Evolutionary conservation across 2,797 vertebrate species (phyloP), one percentile per base, ranked within the genome.

Genomic region (Premnoplex brunnescens): DNA sequence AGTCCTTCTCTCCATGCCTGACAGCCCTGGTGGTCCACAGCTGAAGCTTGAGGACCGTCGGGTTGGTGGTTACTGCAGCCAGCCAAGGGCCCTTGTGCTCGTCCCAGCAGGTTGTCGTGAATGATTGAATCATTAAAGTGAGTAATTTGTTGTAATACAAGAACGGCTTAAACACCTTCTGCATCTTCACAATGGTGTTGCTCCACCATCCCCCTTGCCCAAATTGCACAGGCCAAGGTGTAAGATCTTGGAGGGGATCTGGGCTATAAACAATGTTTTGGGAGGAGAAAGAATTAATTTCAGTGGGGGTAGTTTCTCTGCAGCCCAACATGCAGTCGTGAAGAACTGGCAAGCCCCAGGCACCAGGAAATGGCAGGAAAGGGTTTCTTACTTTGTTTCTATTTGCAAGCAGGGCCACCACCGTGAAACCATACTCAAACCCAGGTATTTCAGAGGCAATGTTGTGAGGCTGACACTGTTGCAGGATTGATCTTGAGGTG

Each of bases 51-150:
- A 88, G 39, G 75, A 55, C 67, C 21, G 4, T 43, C 27, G 26
- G n/a, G 19, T 6, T 54, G 55, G 44, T 71, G 43, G 41, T 90
- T 46, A 74, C 27, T 14, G 32, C 16, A 21, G 76, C 10, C 60
- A 79, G 71, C 48, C 69, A 72, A 90, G 28, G 58, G 58, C 14
- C 85, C 87, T 64, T 82, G 63, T 2, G 3, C 21, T 78, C 19
- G 6, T 55, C 67, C 32, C 67, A 66, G 73, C 36, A 37, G 48
- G 63, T 63, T 67, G n/a, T 80, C 1, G 0, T 86, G 83, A 92
- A 44, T 68, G 64, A 88, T 2, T 36, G 63, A 94, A 52, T 55
- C 67, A 82, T 77, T 93, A 67, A 94, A 39, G 28, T 87, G 66
- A 91, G 39, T 44, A 46, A 87, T 75, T 54, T 60, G 10, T 55